phyloP scores from a whole-genome alignment of 2,888 invertebrate genomes.

The Pomacea canaliculata region DNA sequence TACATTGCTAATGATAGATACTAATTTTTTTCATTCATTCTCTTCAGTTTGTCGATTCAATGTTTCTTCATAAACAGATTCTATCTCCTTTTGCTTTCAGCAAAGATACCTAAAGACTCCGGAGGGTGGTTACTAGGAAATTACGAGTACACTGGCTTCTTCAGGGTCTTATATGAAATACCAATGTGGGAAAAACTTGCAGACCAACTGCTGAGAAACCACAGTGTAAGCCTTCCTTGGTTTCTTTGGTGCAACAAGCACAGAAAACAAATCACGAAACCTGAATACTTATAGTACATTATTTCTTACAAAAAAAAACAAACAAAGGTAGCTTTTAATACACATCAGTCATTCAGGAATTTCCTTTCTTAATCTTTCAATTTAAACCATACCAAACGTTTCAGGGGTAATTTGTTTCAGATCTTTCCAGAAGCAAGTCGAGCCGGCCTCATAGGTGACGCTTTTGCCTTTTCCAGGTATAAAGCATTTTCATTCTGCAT shows the following conservation, averaged over 20 bases:
- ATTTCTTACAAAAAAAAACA: too few relatives aligned
- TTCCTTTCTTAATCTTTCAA: too few relatives aligned
- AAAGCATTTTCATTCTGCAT: not conserved
- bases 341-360: too few relatives aligned
- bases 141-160: constrained; percentile 70
- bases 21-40: constrained; percentile 21
- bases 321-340: too few relatives aligned
- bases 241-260: too few relatives aligned
- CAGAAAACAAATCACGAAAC: too few relatives aligned
- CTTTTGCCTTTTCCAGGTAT: constrained; percentile 67
- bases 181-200: constrained; percentile 68
- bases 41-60: constrained; percentile 55
- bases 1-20: too few relatives aligned
- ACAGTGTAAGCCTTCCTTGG: constrained; percentile 69
- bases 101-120: constrained; percentile 41
- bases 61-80: not conserved
- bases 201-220: constrained; percentile 71
- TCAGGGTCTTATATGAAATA: constrained; percentile 69
- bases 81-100: constrained; percentile 29
- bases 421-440: constrained; percentile 63
- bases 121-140: constrained; percentile 68
- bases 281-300: too few relatives aligned
- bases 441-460: constrained; percentile 66
- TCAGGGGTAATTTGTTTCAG: constrained; percentile 36
- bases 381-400: too few relatives aligned